A percentile compares a stretch with the other conserved stretches of the same genome.
phyloP scores from a whole-genome alignment of 2,888 invertebrate genomes.

The Rugalucina vietnamica region DNA sequence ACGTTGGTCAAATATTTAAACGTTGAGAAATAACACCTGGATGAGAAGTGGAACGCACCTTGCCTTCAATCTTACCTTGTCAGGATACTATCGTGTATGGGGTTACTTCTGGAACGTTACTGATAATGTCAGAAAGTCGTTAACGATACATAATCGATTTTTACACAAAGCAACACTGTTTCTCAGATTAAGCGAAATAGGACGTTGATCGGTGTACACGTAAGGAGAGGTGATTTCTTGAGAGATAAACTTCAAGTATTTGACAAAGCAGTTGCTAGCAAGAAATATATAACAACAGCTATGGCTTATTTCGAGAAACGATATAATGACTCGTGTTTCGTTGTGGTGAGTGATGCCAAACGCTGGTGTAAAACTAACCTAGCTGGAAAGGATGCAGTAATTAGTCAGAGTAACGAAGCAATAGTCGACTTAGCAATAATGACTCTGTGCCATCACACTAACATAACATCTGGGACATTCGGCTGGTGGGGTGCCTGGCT shows the following conservation, averaged over 20 bases:
- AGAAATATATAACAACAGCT: neutral
- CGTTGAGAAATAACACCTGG: neutral
- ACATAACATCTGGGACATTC: neutral
- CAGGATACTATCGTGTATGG: neutral
- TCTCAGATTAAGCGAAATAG: neutral
- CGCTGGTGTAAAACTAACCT: neutral
- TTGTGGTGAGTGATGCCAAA: neutral
- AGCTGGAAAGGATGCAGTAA: neutral
- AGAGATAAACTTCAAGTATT: neutral
- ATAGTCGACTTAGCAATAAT: neutral
- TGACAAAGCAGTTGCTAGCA: neutral
- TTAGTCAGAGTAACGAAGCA: neutral
- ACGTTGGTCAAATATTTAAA: no score
- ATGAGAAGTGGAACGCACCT: neutral
- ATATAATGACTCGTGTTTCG: neutral
- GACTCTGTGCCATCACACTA: neutral
- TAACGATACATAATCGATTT: neutral
- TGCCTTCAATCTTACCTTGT: neutral
- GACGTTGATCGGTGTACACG: neutral
- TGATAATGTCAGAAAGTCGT: neutral
- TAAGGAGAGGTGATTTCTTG: neutral
- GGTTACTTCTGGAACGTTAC: neutral
- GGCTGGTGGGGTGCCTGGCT: neutral
- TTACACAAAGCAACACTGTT: neutral
- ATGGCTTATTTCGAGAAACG: neutral